Conservation (phyloP, 2,888 invertebrate species). For the Silvanus unidentatus region DNA sequence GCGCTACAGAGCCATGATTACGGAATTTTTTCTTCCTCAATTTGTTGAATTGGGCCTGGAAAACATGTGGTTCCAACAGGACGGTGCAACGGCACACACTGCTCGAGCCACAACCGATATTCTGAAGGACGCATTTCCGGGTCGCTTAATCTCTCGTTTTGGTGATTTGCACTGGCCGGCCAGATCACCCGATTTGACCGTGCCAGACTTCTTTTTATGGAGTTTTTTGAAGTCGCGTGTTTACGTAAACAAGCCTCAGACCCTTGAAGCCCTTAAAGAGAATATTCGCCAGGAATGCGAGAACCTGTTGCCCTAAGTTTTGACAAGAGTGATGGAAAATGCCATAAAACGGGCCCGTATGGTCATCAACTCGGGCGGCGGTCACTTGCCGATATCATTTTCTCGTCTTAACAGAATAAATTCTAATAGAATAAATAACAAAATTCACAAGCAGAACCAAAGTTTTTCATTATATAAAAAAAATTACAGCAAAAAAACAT, state of each 20-base stretch:
- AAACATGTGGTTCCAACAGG: conserved; percentile 18
- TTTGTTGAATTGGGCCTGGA: conserved; percentile 1
- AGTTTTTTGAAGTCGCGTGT: too few species aligned
- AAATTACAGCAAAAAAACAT: too few species aligned
- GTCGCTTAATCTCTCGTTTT: conserved; percentile 20
- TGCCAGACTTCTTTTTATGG: too few species aligned
- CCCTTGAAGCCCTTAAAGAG: too few species aligned
- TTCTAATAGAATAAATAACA: too few species aligned
- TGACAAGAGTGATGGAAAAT: too few species aligned
- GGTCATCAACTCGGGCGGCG: conserved; percentile 20
- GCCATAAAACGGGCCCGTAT: conserved; percentile 19
- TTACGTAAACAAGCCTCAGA: too few species aligned
- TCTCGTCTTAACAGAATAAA: conserved; percentile 11
- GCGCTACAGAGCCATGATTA: neutral
- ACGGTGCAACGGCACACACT: conserved; percentile 9
- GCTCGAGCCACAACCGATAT: conserved; percentile 10
- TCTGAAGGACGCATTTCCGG: conserved; percentile 11
- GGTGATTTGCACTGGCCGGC: conserved; percentile 21
- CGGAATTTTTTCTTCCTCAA: neutral
- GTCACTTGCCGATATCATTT: conserved; percentile 9
- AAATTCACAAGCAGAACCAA: conserved; percentile 12
- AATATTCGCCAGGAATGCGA: too few species aligned
- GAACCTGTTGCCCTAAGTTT: too few species aligned
- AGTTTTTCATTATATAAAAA: conserved; percentile 12
- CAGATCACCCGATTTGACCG: conserved; percentile 20